Conservation (phyloP, 2,113 vertebrate genomes). For the Lynx canadensis region DNA sequence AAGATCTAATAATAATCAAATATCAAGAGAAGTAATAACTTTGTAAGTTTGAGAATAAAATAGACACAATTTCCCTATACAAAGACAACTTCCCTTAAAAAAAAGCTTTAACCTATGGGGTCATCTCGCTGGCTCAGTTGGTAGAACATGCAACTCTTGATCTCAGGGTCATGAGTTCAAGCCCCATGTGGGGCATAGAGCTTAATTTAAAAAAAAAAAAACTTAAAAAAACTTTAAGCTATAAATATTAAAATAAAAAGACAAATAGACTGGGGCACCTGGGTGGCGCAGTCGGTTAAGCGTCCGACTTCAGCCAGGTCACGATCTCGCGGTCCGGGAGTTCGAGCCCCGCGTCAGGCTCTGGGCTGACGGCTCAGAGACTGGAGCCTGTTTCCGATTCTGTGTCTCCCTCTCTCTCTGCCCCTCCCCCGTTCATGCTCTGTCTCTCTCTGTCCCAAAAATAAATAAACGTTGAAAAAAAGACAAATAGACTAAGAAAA, state of each 20-base stretch:
- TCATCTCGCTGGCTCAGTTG: neutral
- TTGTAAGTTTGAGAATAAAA: neutral
- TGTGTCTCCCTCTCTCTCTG: too few species aligned
- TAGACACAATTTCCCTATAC: neutral
- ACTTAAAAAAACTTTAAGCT: neutral
- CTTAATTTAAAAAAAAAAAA: neutral
- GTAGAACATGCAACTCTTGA: neutral
- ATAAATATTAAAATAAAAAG: slow-evolving; percentile 38
- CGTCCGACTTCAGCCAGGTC: too few species aligned
- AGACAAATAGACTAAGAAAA: neutral
- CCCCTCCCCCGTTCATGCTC: too few species aligned
- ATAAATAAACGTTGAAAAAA: too few species aligned
- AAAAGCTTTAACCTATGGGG: neutral
- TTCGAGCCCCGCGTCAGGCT: too few species aligned
- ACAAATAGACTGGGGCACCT: neutral
- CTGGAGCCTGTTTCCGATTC: too few species aligned
- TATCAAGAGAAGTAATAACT: neutral
- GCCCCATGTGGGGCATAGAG: neutral
- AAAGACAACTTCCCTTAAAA: neutral
- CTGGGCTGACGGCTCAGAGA: too few species aligned
- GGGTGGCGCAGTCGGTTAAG: too few species aligned
- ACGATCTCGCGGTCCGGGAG: too few species aligned
- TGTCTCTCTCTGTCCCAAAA: too few species aligned
- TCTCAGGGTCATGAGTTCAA: neutral
- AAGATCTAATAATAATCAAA: neutral